These are phyloP conservation scores for Batillaria attramentaria DNA, from an alignment of 1,140 invertebrate genomes.

Conservation along the genomic window DNA sequence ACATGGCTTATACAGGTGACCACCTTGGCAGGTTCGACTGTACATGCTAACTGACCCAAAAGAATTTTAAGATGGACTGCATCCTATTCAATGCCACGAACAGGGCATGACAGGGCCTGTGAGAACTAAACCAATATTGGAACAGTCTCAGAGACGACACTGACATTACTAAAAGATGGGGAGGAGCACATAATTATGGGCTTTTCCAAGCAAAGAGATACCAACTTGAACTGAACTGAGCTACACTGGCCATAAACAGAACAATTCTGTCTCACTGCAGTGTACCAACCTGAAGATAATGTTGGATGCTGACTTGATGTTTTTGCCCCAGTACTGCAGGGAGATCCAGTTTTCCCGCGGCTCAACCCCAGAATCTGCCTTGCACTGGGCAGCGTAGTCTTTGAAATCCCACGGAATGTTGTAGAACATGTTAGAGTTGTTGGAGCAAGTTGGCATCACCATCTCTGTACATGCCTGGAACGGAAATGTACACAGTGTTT, in stretches of 20 bases:
- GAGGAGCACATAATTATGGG: too few relatives aligned
- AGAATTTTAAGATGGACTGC: too few relatives aligned
- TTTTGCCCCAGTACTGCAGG: constrained; percentile 85
- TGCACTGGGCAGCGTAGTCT: constrained; percentile 58
- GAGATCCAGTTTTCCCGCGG: constrained; percentile 80
- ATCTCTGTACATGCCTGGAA: constrained; percentile 89
- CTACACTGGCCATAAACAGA: not conserved
- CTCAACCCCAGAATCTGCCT: constrained; percentile 79
- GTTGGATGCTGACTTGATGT: constrained; percentile 81
- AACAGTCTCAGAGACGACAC: too few relatives aligned
- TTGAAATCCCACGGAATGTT: constrained; percentile 82
- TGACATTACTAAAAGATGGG: not conserved
- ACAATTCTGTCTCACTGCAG: not conserved
- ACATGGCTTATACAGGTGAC: too few relatives aligned
- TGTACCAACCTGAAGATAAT: constrained; percentile 81
- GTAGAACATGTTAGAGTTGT: constrained; percentile 90
- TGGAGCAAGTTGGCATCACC: constrained; percentile 92
- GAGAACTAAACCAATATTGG: too few relatives aligned
- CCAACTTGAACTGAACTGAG: not conserved
- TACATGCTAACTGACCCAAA: too few relatives aligned
- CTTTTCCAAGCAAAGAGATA: too few relatives aligned
- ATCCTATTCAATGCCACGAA: too few relatives aligned
- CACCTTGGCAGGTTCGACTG: too few relatives aligned
- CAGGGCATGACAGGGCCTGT: too few relatives aligned
- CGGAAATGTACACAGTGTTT: too few relatives aligned